Evolutionary conservation across 1,140 invertebrate genomes (phyloP).

Genomic region (Drosophila lacertosa): DNA sequence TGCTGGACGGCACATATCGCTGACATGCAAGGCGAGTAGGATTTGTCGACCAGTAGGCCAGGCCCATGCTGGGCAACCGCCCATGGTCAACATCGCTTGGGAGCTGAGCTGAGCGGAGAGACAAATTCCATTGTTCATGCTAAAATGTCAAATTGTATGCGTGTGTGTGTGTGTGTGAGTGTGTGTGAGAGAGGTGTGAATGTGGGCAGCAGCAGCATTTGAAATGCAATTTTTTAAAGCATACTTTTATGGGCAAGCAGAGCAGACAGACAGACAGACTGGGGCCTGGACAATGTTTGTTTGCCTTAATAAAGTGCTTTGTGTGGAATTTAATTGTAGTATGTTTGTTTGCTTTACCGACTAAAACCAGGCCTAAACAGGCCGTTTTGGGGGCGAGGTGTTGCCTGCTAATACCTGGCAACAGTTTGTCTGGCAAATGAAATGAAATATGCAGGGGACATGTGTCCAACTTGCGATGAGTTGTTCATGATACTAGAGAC

Average conservation of each 20-base stretch:
- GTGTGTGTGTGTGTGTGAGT: background rate
- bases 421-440: conserved; percentile 46
- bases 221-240: conserved; percentile 48
- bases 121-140: conserved; percentile 36
- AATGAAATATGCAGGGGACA: conserved; percentile 58
- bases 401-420: conserved; percentile 33
- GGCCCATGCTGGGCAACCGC: conserved; percentile 26
- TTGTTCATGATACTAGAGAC: conserved; percentile 37
- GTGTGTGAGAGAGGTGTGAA: conserved; percentile 27
- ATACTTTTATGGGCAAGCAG: conserved; percentile 30
- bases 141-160: conserved; percentile 34
- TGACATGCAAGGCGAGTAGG: conserved; percentile 9
- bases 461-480: conserved; percentile 41
- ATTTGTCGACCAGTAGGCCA: background rate
- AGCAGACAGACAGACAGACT: background rate
- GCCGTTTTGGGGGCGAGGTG: background rate
- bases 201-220: conserved; percentile 27
- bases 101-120: background rate
- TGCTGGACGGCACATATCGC: conserved; percentile 10
- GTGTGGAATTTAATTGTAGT: conserved; percentile 53
- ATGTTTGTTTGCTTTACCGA: conserved; percentile 27
- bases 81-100: conserved; percentile 21
- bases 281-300: conserved; percentile 20
- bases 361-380: conserved; percentile 15
- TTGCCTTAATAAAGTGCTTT: conserved; percentile 54